Evolutionary conservation across 2,797 vertebrate genomes (phyloP).

Genomic region (Chanos chanos): DNA sequence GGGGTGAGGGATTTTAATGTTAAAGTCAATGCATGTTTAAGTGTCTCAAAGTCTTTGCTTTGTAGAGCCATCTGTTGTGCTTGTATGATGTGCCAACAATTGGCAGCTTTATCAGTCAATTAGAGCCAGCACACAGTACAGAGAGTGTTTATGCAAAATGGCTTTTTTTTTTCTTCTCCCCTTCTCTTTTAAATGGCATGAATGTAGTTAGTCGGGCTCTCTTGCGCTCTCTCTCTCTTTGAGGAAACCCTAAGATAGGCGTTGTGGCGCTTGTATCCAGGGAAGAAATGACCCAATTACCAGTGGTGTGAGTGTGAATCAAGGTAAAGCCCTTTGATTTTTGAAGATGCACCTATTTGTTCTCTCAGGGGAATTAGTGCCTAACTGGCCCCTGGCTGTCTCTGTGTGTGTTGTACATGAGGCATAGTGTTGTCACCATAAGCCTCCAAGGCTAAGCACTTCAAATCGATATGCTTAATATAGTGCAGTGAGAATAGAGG

Average conservation of each 20-base stretch:
- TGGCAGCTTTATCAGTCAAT: constrained; percentile 27
- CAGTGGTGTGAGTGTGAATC: neutral
- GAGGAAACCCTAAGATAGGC: neutral
- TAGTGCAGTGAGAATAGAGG: constrained; percentile 18
- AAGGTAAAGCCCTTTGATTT: constrained; percentile 6
- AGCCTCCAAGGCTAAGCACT: constrained; percentile 4
- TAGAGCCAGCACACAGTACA: constrained; percentile 6
- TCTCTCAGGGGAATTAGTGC: neutral
- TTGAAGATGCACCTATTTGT: neutral
- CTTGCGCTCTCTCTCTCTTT: neutral
- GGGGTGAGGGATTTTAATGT: constrained; percentile 15
- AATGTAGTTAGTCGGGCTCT: constrained; percentile 10
- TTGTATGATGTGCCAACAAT: constrained; percentile 30
- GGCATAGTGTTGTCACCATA: neutral
- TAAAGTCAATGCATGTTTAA: constrained; percentile 2
- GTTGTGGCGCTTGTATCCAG: neutral
- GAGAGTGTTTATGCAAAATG: constrained; percentile 40
- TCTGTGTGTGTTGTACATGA: constrained; percentile 20
- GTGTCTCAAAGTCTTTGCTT: constrained; percentile 26
- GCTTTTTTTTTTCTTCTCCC: no score
- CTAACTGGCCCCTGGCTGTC: constrained; percentile 14
- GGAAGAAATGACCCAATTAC: neutral
- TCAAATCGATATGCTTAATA: neutral
- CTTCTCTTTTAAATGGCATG: constrained; percentile 32
- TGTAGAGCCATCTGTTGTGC: constrained; percentile 22